phyloP scores from a whole-genome alignment of 2,888 invertebrate species.

The Dinocampus coccinellae region DNA sequence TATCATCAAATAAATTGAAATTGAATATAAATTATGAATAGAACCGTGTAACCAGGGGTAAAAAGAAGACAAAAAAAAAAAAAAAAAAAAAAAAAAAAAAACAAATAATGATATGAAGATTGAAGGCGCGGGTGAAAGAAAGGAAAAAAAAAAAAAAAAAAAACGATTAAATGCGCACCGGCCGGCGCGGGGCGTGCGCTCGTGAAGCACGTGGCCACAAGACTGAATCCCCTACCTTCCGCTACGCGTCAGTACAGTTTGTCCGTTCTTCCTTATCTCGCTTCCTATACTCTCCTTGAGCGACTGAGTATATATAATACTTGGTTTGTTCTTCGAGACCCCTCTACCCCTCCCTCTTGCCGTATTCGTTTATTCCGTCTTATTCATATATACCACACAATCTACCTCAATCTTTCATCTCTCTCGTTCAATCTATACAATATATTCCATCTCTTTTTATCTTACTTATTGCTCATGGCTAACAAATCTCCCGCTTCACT shows the following conservation, averaged over 20 bases:
- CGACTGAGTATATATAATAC: conserved; percentile 33
- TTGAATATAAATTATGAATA: no score
- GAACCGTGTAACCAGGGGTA: no score
- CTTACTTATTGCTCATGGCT: not conserved
- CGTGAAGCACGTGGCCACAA: conserved; percentile 68
- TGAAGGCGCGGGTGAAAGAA: not conserved
- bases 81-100: no score
- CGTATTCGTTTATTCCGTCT: not conserved
- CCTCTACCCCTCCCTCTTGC: not conserved
- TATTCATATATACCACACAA: not conserved
- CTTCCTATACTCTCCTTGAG: conserved; percentile 45
- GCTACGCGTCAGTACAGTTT: conserved; percentile 62
- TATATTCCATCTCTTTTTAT: not conserved
- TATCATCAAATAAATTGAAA: no score
- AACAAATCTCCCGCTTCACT: not conserved
- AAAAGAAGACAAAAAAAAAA: no score
- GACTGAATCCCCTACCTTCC: conserved; percentile 67
- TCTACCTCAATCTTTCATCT: not conserved
- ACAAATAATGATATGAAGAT: no score
- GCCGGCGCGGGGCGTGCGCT: conserved; percentile 66
- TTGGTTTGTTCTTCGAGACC: not conserved
- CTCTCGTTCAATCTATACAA: not conserved
- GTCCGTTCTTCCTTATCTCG: conserved; percentile 57
- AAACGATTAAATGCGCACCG: conserved; percentile 52
- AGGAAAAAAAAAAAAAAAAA: not conserved